phyloP scores from a whole-genome alignment of 2,113 vertebrate genomes.

The Opisthocomus hoazin region DNA sequence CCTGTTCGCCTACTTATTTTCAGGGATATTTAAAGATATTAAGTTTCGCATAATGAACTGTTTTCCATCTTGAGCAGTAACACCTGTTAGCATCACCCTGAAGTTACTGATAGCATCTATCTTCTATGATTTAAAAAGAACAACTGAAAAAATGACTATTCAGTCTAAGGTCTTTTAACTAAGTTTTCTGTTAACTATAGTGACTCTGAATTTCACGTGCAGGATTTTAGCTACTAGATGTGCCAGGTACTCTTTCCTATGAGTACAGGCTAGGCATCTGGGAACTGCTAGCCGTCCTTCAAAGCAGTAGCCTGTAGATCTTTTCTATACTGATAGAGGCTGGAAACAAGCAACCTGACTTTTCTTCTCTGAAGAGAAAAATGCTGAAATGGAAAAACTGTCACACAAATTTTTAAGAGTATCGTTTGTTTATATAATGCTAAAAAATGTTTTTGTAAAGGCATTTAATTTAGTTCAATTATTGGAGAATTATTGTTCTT shows the following conservation, averaged over 20 bases:
- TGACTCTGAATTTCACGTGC: neutral
- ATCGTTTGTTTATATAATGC: neutral
- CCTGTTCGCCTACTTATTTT: neutral
- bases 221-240: neutral
- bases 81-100: neutral
- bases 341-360: neutral
- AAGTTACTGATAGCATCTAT: neutral
- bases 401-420: neutral
- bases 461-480: neutral
- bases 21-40: neutral
- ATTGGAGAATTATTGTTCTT: neutral
- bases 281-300: neutral
- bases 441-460: neutral
- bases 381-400: accelerated
- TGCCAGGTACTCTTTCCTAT: neutral
- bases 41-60: neutral
- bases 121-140: neutral
- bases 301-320: neutral
- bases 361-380: neutral
- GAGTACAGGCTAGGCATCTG: neutral
- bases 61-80: neutral
- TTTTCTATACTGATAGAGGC: neutral
- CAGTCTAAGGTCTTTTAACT: neutral
- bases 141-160: neutral
- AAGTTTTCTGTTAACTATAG: neutral